Conservation (phyloP, 2,888 invertebrate species). For the Hemicrepidius hirtus region DNA sequence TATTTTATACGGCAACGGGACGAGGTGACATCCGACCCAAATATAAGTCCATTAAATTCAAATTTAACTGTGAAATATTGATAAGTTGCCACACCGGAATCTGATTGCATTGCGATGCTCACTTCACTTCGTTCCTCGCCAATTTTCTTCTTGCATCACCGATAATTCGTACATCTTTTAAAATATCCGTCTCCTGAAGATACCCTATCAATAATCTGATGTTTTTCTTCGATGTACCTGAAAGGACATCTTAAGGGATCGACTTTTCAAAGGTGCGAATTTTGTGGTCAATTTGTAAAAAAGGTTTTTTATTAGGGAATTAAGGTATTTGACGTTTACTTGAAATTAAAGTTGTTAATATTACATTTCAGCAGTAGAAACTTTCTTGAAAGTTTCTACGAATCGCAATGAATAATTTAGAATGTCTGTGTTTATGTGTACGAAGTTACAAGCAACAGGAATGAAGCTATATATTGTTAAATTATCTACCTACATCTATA, state of each 20-base stretch:
- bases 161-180: too few species aligned
- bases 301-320: neutral
- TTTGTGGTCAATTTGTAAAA: too few species aligned
- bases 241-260: too few species aligned
- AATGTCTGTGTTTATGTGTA: constrained; percentile 7
- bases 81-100: constrained; percentile 31
- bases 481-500: neutral
- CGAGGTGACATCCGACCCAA: constrained; percentile 43
- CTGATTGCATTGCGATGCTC: constrained; percentile 22
- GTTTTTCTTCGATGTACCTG: too few species aligned
- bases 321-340: constrained; percentile 8
- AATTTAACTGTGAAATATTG: constrained; percentile 49
- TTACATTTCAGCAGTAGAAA: neutral
- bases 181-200: too few species aligned
- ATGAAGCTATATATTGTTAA: neutral
- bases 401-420: neutral
- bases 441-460: neutral
- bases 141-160: too few species aligned
- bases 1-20: constrained; percentile 47
- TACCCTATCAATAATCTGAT: too few species aligned
- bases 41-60: constrained; percentile 52
- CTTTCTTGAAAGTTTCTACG: neutral
- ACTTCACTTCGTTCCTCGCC: too few species aligned
- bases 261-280: too few species aligned
- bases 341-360: constrained; percentile 13